Percentiles rank a stretch among this genome's conserved stretches.
These are phyloP conservation scores for Harpagifer antarcticus DNA, from an alignment of 2,797 vertebrate species.

Conservation along the genomic window DNA sequence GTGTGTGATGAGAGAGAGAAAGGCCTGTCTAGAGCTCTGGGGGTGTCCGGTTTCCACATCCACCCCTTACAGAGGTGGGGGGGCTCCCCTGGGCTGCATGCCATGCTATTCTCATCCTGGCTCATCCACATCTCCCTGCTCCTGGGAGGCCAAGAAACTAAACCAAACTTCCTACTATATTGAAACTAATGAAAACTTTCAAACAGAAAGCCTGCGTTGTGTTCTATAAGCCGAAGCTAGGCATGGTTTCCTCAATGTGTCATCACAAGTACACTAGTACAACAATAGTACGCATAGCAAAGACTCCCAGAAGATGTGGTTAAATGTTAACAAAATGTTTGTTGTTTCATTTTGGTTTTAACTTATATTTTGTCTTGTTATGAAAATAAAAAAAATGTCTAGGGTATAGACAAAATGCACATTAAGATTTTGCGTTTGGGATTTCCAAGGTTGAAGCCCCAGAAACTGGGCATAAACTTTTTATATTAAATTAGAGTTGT, in stretches of 20 bases:
- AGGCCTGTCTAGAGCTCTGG: conserved; percentile 28
- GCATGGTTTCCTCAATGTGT: not conserved
- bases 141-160: conserved; percentile 6
- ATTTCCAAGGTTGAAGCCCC: conserved; percentile 1
- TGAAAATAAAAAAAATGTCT: not conserved
- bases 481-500: not conserved
- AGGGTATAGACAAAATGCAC: not conserved
- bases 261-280: too few species aligned
- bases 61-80: conserved; percentile 31
- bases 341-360: not conserved
- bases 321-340: not conserved
- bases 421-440: not conserved
- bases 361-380: not conserved
- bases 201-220: not conserved
- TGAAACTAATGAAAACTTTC: not conserved
- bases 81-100: conserved; percentile 58
- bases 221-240: not conserved
- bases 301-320: not conserved
- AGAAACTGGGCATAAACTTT: not conserved
- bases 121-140: conserved; percentile 21
- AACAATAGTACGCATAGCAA: not conserved
- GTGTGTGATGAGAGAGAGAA: conserved; percentile 15
- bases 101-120: conserved; percentile 74
- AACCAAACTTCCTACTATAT: conserved; percentile 3
- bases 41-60: conserved; percentile 59